Evolutionary conservation across 2,113 vertebrate species (phyloP).

Genomic region (Rhipidura dahli): DNA sequence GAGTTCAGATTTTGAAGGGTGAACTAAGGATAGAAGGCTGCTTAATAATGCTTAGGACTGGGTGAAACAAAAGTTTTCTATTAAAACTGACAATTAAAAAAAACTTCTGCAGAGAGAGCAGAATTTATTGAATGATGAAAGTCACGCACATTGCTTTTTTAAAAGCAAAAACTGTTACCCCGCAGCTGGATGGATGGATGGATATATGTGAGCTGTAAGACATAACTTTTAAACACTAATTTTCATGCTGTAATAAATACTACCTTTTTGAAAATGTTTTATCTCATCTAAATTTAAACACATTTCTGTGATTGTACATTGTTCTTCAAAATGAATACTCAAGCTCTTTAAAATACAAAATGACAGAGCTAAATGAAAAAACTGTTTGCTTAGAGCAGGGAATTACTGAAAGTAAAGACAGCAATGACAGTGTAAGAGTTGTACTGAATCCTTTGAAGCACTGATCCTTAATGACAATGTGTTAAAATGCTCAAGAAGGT

Average conservation of each 20-base stretch:
- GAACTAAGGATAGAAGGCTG: background rate
- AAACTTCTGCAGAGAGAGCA: background rate
- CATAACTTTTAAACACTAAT: background rate
- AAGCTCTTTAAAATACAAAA: background rate
- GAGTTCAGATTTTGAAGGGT: background rate
- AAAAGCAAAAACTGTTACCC: background rate
- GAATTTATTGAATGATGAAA: background rate
- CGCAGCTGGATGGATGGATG: background rate
- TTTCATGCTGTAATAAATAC: background rate
- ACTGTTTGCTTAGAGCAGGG: background rate
- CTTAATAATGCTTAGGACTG: background rate
- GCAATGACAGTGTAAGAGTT: background rate
- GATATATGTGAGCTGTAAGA: background rate
- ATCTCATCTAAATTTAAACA: background rate
- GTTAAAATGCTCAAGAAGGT: background rate
- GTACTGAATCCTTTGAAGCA: background rate
- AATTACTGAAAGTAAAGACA: background rate
- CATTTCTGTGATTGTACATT: background rate
- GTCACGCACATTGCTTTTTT: background rate
- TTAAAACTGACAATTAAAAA: background rate
- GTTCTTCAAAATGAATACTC: background rate
- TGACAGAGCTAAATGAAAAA: background rate
- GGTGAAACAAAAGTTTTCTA: background rate
- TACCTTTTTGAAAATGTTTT: background rate
- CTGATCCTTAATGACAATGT: background rate